Evolutionary conservation across 2,797 vertebrate genomes (phyloP).

Genomic region (Muraenolepis orangiensis): DNA sequence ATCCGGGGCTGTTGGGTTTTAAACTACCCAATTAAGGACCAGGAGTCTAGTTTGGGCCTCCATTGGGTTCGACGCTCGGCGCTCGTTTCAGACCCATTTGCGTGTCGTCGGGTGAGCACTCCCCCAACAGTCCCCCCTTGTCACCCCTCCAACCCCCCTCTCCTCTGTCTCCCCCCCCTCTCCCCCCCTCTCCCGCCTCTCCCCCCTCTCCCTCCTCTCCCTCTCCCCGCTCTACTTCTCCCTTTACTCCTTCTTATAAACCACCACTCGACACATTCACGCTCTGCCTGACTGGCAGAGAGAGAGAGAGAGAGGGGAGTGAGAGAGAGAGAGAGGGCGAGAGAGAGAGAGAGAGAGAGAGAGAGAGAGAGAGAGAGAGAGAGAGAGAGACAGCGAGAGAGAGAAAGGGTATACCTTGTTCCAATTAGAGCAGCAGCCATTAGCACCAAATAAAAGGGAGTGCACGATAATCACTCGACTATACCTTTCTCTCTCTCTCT

Average conservation of each 20-base stretch:
- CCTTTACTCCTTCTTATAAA: conserved; percentile 7
- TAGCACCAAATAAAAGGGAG: conserved; percentile 31
- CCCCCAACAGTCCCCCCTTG: conserved; percentile 23
- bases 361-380: too few relatives aligned
- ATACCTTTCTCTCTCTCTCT: conserved; percentile 10
- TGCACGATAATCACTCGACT: conserved; percentile 40
- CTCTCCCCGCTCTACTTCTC: not conserved
- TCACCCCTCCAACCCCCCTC: too few relatives aligned
- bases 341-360: too few relatives aligned
- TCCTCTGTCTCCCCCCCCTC: not conserved
- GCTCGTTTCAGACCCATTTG: conserved; percentile 28
- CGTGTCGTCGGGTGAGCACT: not conserved
- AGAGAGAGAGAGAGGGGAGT: conserved; percentile 12
- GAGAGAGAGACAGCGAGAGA: too few relatives aligned
- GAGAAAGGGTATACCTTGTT: conserved; percentile 1
- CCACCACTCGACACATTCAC: conserved; percentile 22
- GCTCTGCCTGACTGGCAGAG: conserved; percentile 15
- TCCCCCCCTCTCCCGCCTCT: not conserved
- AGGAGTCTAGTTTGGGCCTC: conserved; percentile 52
- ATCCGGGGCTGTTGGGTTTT: conserved; percentile 57
- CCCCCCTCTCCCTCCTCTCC: not conserved
- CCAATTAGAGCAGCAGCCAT: conserved; percentile 32
- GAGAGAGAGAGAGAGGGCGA: too few relatives aligned
- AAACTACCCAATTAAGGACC: conserved; percentile 55
- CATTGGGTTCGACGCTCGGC: conserved; percentile 58